Evolutionary conservation across 2,888 invertebrate species (phyloP).

Genomic region (Apotomis capreana): DNA sequence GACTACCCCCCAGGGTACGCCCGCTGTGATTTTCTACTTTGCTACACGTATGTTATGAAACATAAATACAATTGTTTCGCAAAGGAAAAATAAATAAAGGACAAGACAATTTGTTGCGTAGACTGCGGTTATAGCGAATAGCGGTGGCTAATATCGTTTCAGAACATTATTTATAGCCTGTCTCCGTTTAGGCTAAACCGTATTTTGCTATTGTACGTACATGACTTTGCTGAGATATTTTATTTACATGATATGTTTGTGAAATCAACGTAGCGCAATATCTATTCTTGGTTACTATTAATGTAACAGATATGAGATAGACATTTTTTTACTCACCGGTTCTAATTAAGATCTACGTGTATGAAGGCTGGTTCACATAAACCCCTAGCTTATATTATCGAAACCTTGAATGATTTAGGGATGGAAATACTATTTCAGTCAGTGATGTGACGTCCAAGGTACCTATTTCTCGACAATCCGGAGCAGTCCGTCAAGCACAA

Average conservation of each 20-base stretch:
- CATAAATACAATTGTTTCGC: constrained; percentile 41
- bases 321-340: too few relatives aligned
- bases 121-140: constrained; percentile 38
- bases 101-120: constrained; percentile 31
- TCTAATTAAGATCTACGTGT: too few relatives aligned
- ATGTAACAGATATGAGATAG: too few relatives aligned
- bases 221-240: constrained; percentile 24
- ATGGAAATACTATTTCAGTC: too few relatives aligned
- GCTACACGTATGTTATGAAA: constrained; percentile 41
- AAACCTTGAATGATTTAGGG: too few relatives aligned
- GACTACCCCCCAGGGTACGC: constrained; percentile 34
- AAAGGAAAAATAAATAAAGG: constrained; percentile 40
- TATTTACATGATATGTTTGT: background rate
- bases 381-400: too few relatives aligned
- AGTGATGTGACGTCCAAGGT: too few relatives aligned
- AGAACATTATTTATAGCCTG: constrained; percentile 43
- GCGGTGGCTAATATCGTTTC: constrained; percentile 41
- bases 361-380: too few relatives aligned
- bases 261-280: too few relatives aligned
- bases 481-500: too few relatives aligned
- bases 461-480: too few relatives aligned
- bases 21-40: constrained; percentile 35
- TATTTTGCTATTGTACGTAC: constrained; percentile 34
- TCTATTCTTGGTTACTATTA: too few relatives aligned
- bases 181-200: constrained; percentile 27